These are phyloP conservation scores for Galaxea fascicularis DNA, from an alignment of 92 coral and sea anemone genomes.

Conservation along the genomic window DNA sequence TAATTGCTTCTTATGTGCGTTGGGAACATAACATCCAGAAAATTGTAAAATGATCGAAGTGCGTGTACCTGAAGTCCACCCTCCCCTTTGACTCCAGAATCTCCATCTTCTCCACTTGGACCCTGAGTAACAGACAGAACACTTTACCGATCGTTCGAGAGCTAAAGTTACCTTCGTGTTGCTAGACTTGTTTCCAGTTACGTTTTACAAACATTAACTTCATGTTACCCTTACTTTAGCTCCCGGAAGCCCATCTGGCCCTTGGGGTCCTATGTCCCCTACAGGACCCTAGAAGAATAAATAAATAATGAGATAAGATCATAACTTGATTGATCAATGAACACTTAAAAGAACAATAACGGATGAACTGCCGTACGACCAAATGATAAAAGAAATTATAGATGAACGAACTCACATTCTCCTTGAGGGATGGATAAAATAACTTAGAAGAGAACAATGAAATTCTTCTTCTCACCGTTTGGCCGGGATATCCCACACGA, in stretches of 20 bases:
- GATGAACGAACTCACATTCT: too few relatives aligned
- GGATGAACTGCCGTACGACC: background rate
- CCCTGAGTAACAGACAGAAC: conserved; percentile 11
- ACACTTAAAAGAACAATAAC: background rate
- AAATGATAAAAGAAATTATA: too few relatives aligned
- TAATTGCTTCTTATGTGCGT: background rate
- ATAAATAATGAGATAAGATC: background rate
- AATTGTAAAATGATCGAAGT: background rate
- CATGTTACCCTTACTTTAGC: conserved; percentile 43
- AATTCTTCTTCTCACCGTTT: conserved; percentile 4
- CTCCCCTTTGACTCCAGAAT: conserved; percentile 22
- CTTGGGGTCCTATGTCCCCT: conserved; percentile 58
- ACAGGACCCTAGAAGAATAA: conserved; percentile 19
- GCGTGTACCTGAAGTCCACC: conserved; percentile 21
- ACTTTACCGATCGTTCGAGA: background rate
- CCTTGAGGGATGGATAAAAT: background rate
- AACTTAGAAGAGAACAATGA: background rate
- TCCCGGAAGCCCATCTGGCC: conserved; percentile 54
- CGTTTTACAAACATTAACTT: background rate
- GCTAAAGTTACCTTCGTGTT: too few relatives aligned
- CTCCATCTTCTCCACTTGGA: conserved; percentile 32
- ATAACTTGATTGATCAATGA: background rate
- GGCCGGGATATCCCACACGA: conserved; percentile 32
- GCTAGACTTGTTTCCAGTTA: too few relatives aligned
- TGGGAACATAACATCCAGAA: background rate